These are phyloP conservation scores for Metalampra italica DNA, from an alignment of 2,888 invertebrate species.

Conservation along the genomic window DNA sequence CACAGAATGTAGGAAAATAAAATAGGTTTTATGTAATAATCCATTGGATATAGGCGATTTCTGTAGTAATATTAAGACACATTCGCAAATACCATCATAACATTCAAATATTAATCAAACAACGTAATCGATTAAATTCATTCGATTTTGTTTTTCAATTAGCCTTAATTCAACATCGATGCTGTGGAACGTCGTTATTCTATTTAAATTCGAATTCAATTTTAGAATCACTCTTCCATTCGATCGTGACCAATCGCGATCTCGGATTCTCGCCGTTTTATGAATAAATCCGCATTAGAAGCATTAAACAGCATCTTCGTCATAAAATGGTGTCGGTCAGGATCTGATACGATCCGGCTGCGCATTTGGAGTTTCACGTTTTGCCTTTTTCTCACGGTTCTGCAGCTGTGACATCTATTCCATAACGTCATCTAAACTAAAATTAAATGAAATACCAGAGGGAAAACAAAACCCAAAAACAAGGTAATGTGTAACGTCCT, in stretches of 20 bases:
- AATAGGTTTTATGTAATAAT: no score
- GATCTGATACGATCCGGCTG: constrained; percentile 18
- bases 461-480: no score
- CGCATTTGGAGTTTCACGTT: constrained; percentile 24
- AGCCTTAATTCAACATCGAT: not conserved
- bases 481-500: no score
- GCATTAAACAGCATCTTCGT: constrained; percentile 28
- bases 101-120: not conserved
- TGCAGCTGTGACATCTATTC: constrained; percentile 9
- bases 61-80: no score
- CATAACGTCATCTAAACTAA: not conserved
- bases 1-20: no score
- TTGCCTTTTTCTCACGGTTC: constrained; percentile 26
- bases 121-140: not conserved
- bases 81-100: no score
- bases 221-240: constrained; percentile 4
- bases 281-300: constrained; percentile 51
- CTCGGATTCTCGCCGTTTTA: constrained; percentile 50
- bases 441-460: no score
- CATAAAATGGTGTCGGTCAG: constrained; percentile 28
- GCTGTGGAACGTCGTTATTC: not conserved
- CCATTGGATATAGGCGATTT: no score
- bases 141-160: not conserved
- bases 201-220: constrained; percentile 5
- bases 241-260: constrained; percentile 32